Evolutionary conservation across 2,113 vertebrate species (phyloP).

Genomic region (Upupa epops): DNA sequence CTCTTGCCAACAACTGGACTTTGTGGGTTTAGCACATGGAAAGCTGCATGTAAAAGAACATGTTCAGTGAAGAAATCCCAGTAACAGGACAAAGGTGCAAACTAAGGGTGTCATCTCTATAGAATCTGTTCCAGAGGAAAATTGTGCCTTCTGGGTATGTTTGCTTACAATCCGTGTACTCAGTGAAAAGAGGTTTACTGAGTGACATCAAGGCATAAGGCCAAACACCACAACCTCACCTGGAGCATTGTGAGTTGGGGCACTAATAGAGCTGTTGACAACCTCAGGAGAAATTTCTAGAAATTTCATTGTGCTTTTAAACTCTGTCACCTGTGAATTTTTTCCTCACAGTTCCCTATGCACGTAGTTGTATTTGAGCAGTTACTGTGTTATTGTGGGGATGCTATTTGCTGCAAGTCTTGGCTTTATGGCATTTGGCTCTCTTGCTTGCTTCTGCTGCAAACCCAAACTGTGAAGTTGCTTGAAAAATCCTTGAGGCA

Average conservation of each 20-base stretch:
- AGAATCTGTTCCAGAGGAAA: not conserved
- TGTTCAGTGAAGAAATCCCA: not conserved
- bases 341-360: rapidly evolving
- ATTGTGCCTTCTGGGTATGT: not conserved
- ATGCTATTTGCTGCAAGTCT: not conserved
- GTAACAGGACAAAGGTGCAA: not conserved
- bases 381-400: not conserved
- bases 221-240: not conserved
- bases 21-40: not conserved
- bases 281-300: rapidly evolving
- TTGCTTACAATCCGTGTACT: not conserved
- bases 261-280: not conserved
- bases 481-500: not conserved
- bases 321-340: not conserved
- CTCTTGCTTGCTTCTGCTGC: not conserved
- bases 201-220: not conserved
- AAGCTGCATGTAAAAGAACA: rapidly evolving
- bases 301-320: not conserved
- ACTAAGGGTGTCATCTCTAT: not conserved
- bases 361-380: not conserved
- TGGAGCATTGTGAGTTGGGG: not conserved
- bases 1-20: not conserved
- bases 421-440: not conserved
- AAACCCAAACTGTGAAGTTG: not conserved
- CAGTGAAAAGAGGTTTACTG: not conserved